A percentile compares a stretch with the other conserved stretches of the same genome.
Conservation (phyloP, 2,113 vertebrate genomes). For the Chelonoidis abingdonii region DNA sequence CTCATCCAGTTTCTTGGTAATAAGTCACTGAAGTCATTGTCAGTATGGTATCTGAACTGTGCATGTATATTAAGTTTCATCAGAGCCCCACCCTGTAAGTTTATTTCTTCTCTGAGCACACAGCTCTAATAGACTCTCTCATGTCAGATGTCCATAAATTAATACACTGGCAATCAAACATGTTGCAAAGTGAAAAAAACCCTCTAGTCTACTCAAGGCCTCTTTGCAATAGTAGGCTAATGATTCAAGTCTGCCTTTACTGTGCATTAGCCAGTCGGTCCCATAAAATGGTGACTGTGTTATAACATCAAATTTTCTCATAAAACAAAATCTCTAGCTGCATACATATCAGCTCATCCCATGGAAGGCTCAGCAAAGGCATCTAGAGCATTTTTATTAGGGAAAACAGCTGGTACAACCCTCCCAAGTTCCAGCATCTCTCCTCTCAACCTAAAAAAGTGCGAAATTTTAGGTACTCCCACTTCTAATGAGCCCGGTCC, state of each 20-base stretch:
- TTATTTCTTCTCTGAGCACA: neutral
- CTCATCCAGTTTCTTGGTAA: neutral
- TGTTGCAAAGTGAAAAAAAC: neutral
- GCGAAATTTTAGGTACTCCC: no score
- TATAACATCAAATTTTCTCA: no score
- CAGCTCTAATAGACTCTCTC: neutral
- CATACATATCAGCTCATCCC: fast-evolving
- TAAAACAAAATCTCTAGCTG: neutral
- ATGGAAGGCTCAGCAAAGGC: fast-evolving
- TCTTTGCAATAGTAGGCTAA: neutral
- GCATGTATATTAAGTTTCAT: neutral
- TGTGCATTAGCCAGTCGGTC: neutral
- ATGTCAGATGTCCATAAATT: neutral
- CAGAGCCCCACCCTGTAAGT: neutral
- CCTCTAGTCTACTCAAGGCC: neutral
- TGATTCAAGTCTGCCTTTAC: neutral
- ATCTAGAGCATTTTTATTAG: neutral
- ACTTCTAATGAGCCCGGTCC: neutral
- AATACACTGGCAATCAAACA: neutral
- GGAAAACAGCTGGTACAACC: neutral
- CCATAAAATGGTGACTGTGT: neutral
- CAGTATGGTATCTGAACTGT: no score
- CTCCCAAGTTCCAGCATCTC: neutral
- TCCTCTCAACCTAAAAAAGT: neutral
- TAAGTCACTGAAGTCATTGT: neutral